A percentile compares a stretch with the other conserved stretches of the same genome.
Conservation (phyloP, 2,888 invertebrate genomes). For the Campaea margaritaria region DNA sequence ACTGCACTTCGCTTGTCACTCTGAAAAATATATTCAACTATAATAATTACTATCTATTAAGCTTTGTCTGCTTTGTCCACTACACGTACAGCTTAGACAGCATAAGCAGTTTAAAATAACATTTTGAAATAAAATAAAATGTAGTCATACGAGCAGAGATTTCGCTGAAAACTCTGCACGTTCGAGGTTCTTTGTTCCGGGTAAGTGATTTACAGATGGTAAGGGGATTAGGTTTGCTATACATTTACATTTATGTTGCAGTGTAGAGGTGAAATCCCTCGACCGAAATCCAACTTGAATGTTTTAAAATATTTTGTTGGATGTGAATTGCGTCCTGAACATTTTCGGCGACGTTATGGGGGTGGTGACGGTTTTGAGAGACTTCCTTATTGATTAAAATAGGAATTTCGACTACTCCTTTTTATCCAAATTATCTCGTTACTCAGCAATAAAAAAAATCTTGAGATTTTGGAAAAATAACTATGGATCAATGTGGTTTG, state of each 20-base stretch:
- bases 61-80: no score
- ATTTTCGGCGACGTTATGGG: no score
- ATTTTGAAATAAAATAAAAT: slow-evolving; percentile 39
- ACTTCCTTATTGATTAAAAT: no score
- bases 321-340: slow-evolving; percentile 1
- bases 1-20: no score
- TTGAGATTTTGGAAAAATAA: no score
- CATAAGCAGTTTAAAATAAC: slow-evolving; percentile 25
- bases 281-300: slow-evolving; percentile 20
- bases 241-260: slow-evolving; percentile 41
- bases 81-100: background rate
- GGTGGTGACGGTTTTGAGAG: no score
- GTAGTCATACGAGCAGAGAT: slow-evolving; percentile 38
- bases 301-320: slow-evolving; percentile 14
- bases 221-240: slow-evolving; percentile 43
- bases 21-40: background rate
- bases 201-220: slow-evolving; percentile 49
- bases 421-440: no score
- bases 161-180: slow-evolving; percentile 41
- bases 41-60: no score
- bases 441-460: no score
- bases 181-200: slow-evolving; percentile 46
- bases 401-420: no score
- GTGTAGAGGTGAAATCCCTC: slow-evolving; percentile 24
- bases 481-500: no score